Percentiles rank a stretch among this genome's conserved stretches.
These are phyloP conservation scores for Danionella dracula DNA, from an alignment of 2,797 vertebrate genomes.

Conservation along the genomic window DNA sequence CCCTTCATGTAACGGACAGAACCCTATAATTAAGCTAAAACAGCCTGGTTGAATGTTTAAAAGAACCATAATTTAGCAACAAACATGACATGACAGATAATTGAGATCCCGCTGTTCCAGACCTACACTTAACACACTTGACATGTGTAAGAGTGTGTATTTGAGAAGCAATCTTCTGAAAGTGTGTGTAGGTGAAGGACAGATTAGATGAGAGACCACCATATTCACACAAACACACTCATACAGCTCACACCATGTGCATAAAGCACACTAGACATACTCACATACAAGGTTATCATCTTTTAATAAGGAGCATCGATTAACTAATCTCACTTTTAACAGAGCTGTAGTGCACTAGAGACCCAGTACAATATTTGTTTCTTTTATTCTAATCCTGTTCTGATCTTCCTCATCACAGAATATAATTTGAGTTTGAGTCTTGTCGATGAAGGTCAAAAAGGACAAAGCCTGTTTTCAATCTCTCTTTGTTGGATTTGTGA, in stretches of 20 bases:
- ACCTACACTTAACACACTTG: slow-evolving; percentile 27
- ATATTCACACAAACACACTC: neutral
- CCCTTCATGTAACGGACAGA: too few relatives aligned
- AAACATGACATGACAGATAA: neutral
- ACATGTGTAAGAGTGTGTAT: slow-evolving; percentile 12
- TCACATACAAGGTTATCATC: neutral
- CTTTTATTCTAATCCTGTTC: neutral
- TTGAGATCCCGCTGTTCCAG: neutral
- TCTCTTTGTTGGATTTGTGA: neutral
- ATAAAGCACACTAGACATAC: neutral
- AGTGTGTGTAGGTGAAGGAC: slow-evolving; percentile 29
- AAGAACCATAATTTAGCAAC: neutral
- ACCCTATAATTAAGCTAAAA: too few relatives aligned
- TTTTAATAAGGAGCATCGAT: neutral
- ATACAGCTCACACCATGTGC: too few relatives aligned
- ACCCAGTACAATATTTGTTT: neutral
- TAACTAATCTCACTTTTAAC: neutral
- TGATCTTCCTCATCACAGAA: neutral
- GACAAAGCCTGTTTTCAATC: slow-evolving; percentile 24
- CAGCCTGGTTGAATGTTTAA: too few relatives aligned
- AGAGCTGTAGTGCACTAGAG: neutral
- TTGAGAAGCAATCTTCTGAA: slow-evolving; percentile 17
- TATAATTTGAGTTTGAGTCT: slow-evolving; percentile 1
- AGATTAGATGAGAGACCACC: slow-evolving; percentile 10
- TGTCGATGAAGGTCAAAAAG: slow-evolving; percentile 17